phyloP scores from a whole-genome alignment of 2,797 vertebrate species.

The Catharus ustulatus region DNA sequence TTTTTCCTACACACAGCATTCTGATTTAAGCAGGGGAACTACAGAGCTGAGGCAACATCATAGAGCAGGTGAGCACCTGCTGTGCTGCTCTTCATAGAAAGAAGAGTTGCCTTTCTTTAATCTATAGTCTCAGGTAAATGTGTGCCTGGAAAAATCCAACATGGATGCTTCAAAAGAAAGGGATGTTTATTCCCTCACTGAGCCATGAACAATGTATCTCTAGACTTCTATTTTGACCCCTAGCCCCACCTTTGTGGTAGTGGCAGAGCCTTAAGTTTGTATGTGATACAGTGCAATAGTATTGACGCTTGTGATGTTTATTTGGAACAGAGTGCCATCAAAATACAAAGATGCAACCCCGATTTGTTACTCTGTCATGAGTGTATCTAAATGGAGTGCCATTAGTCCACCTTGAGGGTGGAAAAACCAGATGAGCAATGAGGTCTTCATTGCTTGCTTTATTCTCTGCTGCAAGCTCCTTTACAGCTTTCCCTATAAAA shows the following conservation, averaged over 20 bases:
- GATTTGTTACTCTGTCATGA: background rate
- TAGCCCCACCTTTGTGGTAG: background rate
- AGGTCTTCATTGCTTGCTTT: background rate
- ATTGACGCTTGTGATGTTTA: background rate
- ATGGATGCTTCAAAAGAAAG: background rate
- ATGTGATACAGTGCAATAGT: background rate
- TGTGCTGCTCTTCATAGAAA: background rate
- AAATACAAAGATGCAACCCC: background rate
- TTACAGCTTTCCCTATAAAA: background rate
- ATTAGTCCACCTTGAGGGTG: background rate
- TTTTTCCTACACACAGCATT: background rate
- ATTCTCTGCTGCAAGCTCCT: background rate
- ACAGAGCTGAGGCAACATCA: background rate
- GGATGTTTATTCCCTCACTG: background rate
- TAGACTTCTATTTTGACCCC: background rate
- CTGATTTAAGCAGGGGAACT: background rate
- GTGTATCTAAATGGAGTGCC: background rate
- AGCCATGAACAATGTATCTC: background rate
- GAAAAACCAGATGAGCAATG: background rate
- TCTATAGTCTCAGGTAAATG: background rate
- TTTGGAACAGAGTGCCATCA: background rate
- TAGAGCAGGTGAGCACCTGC: background rate
- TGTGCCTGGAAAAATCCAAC: background rate
- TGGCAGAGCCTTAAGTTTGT: background rate
- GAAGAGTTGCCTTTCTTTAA: background rate